A percentile compares a stretch with the other conserved stretches of the same genome.
Evolutionary conservation across 92 coral and sea anemone genomes (phyloP).

Genomic region (Pocillopora meandrina): DNA sequence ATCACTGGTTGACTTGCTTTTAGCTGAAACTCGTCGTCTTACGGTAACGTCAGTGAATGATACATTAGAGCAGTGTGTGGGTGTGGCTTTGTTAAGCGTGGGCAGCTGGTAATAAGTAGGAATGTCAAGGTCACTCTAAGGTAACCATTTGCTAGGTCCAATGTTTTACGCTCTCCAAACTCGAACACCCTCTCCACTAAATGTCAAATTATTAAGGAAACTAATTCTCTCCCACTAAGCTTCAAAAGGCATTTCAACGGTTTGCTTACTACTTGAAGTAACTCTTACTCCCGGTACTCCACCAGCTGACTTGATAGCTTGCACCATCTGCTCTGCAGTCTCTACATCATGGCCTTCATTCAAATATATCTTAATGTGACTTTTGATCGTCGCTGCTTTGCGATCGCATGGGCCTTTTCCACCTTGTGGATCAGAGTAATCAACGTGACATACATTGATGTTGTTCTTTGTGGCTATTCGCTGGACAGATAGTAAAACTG

Average conservation of each 20-base stretch:
- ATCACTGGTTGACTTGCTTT: too few relatives aligned
- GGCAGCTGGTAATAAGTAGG: too few relatives aligned
- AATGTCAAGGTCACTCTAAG: slow-evolving; percentile 12
- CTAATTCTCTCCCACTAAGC: slow-evolving; percentile 48
- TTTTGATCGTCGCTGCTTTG: slow-evolving; percentile 54
- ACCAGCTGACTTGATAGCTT: not conserved
- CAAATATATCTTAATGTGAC: slow-evolving; percentile 27
- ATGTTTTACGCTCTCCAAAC: slow-evolving; percentile 50
- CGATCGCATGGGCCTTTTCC: slow-evolving; percentile 57
- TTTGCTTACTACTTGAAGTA: not conserved
- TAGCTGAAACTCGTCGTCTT: too few relatives aligned
- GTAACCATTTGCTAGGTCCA: slow-evolving; percentile 37
- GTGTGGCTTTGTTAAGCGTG: too few relatives aligned
- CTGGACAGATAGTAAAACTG: not conserved
- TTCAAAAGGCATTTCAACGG: too few relatives aligned
- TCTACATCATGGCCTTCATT: slow-evolving; percentile 27
- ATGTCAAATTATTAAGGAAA: slow-evolving; percentile 40
- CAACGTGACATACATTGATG: slow-evolving; percentile 32
- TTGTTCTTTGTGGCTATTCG: not conserved
- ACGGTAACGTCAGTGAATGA: too few relatives aligned
- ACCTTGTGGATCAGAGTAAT: slow-evolving; percentile 62
- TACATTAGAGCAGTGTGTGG: too few relatives aligned
- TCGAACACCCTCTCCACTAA: slow-evolving; percentile 11
- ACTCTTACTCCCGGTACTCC: slow-evolving; percentile 42
- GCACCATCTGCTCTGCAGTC: slow-evolving; percentile 15